Percentiles rank a stretch among this genome's conserved stretches.
Conservation (phyloP, 2,888 invertebrate genomes). For the Seira sanloemensis region DNA sequence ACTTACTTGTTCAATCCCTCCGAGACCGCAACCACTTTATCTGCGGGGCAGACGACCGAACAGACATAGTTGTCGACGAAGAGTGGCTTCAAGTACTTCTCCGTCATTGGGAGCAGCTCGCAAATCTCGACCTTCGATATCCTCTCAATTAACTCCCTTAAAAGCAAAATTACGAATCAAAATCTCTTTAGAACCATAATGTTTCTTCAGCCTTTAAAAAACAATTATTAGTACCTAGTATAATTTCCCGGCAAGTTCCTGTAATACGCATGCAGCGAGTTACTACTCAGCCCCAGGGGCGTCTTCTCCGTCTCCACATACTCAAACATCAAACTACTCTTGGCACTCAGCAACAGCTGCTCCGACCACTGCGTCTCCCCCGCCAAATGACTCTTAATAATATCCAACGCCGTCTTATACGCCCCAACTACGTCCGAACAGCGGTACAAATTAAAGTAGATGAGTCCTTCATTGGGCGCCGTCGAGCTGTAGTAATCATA, state of each 20-base stretch:
- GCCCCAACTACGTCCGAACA: conserved; percentile 88
- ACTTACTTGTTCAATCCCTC: conserved; percentile 83
- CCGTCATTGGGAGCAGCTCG: conserved; percentile 82
- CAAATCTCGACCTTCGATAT: conserved; percentile 82
- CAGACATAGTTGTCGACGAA: conserved; percentile 81
- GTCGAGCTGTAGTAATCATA: conserved; percentile 85
- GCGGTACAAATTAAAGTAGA: conserved; percentile 84
- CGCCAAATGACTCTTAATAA: conserved; percentile 82
- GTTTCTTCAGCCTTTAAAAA: neutral
- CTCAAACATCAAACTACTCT: conserved; percentile 86
- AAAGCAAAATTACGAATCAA: neutral
- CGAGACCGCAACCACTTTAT: conserved; percentile 83
- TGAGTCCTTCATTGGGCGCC: conserved; percentile 82
- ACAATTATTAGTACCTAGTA: conserved; percentile 48
- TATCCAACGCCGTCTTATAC: conserved; percentile 84
- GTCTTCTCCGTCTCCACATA: conserved; percentile 83
- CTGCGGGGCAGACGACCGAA: conserved; percentile 87
- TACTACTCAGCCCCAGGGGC: conserved; percentile 68
- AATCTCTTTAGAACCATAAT: neutral
- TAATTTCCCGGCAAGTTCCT: conserved; percentile 82
- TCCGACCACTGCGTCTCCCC: conserved; percentile 82
- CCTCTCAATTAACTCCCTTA: conserved; percentile 81
- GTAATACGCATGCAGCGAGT: conserved; percentile 85
- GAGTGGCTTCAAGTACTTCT: conserved; percentile 83
- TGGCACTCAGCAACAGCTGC: conserved; percentile 87